phyloP scores from a whole-genome alignment of 2,113 vertebrate genomes.

The Pedetes capensis region DNA sequence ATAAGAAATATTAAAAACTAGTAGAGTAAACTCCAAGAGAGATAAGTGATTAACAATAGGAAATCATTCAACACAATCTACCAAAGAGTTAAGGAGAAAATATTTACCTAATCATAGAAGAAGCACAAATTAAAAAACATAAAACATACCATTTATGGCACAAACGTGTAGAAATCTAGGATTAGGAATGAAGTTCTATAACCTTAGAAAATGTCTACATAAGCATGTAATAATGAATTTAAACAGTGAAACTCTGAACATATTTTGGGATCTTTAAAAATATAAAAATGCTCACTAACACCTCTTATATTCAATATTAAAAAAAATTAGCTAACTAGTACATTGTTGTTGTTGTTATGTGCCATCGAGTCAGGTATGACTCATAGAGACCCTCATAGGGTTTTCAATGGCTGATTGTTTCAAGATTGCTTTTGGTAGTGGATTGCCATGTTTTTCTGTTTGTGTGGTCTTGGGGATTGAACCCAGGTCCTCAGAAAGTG shows the following conservation, averaged over 20 bases:
- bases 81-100: neutral
- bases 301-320: neutral
- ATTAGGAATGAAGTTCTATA: neutral
- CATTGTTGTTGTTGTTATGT: too few species aligned
- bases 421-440: too few species aligned
- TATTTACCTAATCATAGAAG: neutral
- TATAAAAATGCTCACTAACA: neutral
- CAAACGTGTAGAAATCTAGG: neutral
- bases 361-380: too few species aligned
- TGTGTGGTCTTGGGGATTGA: too few species aligned
- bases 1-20: neutral
- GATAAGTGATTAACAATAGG: neutral
- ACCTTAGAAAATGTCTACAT: neutral
- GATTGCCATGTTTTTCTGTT: too few species aligned
- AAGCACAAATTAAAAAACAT: neutral
- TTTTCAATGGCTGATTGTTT: too few species aligned
- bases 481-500: too few species aligned
- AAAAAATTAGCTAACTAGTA: neutral
- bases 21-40: neutral
- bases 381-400: too few species aligned
- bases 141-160: neutral
- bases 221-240: neutral
- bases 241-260: neutral
- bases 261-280: neutral
- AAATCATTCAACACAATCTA: neutral